Evolutionary conservation across 2,797 vertebrate species (phyloP).

Genomic region (Liparis tanakae): DNA sequence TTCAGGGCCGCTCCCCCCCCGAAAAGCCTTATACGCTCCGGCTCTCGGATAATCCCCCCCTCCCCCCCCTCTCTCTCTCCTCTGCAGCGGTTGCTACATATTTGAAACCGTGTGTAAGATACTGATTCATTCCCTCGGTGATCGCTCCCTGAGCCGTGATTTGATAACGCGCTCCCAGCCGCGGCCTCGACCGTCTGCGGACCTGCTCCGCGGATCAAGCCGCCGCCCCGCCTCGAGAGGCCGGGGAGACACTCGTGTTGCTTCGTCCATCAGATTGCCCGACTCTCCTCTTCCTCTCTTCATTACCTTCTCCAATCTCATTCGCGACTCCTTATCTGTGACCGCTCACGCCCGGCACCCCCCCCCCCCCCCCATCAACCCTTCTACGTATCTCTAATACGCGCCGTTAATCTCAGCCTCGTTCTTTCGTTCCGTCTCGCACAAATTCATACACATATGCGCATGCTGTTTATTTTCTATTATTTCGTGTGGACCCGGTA

Average conservation of each 20-base stretch:
- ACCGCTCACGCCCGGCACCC: constrained; percentile 46
- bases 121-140: constrained; percentile 68
- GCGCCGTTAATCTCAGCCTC: constrained; percentile 67
- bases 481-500: constrained; percentile 72
- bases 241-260: constrained; percentile 58
- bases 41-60: constrained; percentile 56
- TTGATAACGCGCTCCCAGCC: constrained; percentile 54
- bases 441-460: constrained; percentile 1
- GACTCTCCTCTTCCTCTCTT: constrained; percentile 41
- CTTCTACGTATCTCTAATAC: constrained; percentile 65
- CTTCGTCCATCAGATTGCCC: constrained; percentile 63
- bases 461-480: constrained; percentile 64
- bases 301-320: constrained; percentile 72
- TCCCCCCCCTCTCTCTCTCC: too few relatives aligned
- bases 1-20: constrained; percentile 48
- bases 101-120: constrained; percentile 66
- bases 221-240: constrained; percentile 73
- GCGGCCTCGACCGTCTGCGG: constrained; percentile 66
- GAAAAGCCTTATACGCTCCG: constrained; percentile 38
- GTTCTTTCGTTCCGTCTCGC: constrained; percentile 63
- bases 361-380: constrained; percentile 68
- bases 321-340: constrained; percentile 68
- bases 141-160: constrained; percentile 62
- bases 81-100: constrained; percentile 51
- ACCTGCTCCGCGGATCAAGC: constrained; percentile 54